Percentiles rank a stretch among this genome's conserved stretches.
Conservation (phyloP, 2,888 invertebrate species). For the Dysmachus trigonus region DNA sequence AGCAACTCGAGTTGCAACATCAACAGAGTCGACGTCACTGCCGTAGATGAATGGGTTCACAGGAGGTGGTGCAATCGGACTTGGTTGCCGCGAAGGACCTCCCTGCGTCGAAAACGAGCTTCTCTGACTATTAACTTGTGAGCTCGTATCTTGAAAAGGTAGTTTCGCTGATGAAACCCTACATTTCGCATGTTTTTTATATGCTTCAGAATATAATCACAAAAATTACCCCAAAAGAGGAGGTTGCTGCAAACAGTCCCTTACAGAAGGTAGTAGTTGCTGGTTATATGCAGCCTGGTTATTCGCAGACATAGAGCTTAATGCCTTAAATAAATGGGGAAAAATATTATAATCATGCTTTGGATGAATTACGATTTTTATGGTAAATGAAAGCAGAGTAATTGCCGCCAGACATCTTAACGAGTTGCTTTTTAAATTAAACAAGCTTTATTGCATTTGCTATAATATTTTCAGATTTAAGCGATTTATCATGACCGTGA, state of each 20-base stretch:
- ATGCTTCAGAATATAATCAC: neutral
- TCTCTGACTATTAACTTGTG: slow-evolving; percentile 61
- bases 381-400: slow-evolving; percentile 3
- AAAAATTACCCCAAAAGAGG: slow-evolving; percentile 66
- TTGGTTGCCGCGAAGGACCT: slow-evolving; percentile 65
- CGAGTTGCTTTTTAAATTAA: neutral
- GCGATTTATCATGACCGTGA: neutral
- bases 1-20: slow-evolving; percentile 96
- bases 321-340: slow-evolving; percentile 56
- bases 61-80: slow-evolving; percentile 68
- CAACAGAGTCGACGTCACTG: slow-evolving; percentile 96
- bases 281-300: slow-evolving; percentile 69
- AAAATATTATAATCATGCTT: neutral
- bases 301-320: slow-evolving; percentile 70
- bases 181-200: neutral
- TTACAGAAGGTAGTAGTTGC: slow-evolving; percentile 72
- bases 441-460: neutral
- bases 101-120: slow-evolving; percentile 65
- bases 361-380: neutral
- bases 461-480: neutral
- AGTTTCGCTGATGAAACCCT: slow-evolving; percentile 62
- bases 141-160: slow-evolving; percentile 59
- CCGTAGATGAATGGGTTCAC: slow-evolving; percentile 92
- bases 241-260: slow-evolving; percentile 72
- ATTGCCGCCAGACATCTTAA: slow-evolving; percentile 3